Percentiles rank a stretch among this genome's conserved stretches.
Conservation (phyloP, 2,888 invertebrate species). For the Metellina segmentata region DNA sequence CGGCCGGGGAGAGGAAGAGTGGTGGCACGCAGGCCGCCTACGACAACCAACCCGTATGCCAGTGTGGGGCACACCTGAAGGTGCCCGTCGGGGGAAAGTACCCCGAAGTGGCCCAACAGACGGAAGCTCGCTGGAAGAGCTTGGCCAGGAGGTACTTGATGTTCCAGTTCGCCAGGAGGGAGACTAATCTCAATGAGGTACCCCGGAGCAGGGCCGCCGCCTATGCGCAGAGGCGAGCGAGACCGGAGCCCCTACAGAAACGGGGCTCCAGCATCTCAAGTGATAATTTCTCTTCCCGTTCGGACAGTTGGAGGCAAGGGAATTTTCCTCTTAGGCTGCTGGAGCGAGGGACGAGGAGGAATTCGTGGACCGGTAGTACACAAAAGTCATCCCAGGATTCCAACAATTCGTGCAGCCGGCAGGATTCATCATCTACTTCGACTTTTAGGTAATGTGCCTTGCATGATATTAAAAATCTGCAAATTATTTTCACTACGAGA, state of each 20-base stretch:
- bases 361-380: slow-evolving; percentile 83
- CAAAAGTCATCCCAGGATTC: slow-evolving; percentile 95
- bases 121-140: slow-evolving; percentile 75
- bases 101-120: neutral
- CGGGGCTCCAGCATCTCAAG: slow-evolving; percentile 88
- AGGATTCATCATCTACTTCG: slow-evolving; percentile 94
- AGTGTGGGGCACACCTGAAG: slow-evolving; percentile 75
- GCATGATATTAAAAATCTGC: no score
- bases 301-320: slow-evolving; percentile 88
- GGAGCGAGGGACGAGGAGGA: slow-evolving; percentile 86
- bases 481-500: no score
- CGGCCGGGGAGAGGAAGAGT: slow-evolving; percentile 88
- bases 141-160: slow-evolving; percentile 74
- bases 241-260: slow-evolving; percentile 72
- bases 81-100: slow-evolving; percentile 14
- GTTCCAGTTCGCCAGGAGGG: slow-evolving; percentile 69
- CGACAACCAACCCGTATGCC: slow-evolving; percentile 77
- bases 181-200: slow-evolving; percentile 79
- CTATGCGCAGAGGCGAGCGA: slow-evolving; percentile 80
- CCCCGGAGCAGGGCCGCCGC: slow-evolving; percentile 88
- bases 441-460: slow-evolving; percentile 86
- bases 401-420: slow-evolving; percentile 92
- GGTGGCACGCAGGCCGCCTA: slow-evolving; percentile 66
- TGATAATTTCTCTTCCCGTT: slow-evolving; percentile 93
- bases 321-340: slow-evolving; percentile 87